Conservation (phyloP, 2,113 vertebrate species). For the Planiliza haematocheilus region DNA sequence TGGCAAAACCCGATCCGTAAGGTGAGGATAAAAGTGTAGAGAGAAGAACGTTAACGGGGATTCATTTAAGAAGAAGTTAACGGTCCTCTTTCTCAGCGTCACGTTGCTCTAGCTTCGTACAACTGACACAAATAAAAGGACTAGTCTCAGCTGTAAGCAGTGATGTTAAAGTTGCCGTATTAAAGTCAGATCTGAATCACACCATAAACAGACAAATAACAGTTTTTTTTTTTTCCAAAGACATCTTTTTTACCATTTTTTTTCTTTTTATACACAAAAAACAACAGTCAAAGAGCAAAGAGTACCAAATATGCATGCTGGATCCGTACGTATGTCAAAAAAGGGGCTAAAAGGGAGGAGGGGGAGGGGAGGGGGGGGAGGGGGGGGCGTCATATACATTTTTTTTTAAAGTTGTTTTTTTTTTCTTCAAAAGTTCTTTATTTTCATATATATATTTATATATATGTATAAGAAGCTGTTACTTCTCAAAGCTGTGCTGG, state of each 20-base stretch:
- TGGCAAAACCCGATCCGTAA: no score
- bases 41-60: no score
- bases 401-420: conserved; percentile 46
- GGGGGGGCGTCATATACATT: conserved; percentile 49
- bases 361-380: not conserved
- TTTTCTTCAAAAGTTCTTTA: conserved; percentile 49
- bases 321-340: conserved; percentile 82
- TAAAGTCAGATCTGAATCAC: conserved; percentile 81
- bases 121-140: conserved; percentile 68
- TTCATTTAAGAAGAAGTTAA: no score
- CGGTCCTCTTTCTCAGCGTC: conserved; percentile 72
- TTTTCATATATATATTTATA: conserved; percentile 27
- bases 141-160: conserved; percentile 74
- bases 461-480: conserved; percentile 66
- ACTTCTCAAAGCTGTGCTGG: conserved; percentile 78
- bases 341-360: conserved; percentile 16
- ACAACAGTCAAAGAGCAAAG: conserved; percentile 80
- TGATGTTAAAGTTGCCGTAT: conserved; percentile 74
- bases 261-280: conserved; percentile 84
- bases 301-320: conserved; percentile 87
- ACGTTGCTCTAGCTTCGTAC: conserved; percentile 54
- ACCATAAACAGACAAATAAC: conserved; percentile 85
- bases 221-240: conserved; percentile 61
- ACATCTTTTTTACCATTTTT: conserved; percentile 68
- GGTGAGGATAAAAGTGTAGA: no score